These are phyloP conservation scores for Drosophila rellima DNA, from an alignment of 2,888 invertebrate species.

Conservation along the genomic window DNA sequence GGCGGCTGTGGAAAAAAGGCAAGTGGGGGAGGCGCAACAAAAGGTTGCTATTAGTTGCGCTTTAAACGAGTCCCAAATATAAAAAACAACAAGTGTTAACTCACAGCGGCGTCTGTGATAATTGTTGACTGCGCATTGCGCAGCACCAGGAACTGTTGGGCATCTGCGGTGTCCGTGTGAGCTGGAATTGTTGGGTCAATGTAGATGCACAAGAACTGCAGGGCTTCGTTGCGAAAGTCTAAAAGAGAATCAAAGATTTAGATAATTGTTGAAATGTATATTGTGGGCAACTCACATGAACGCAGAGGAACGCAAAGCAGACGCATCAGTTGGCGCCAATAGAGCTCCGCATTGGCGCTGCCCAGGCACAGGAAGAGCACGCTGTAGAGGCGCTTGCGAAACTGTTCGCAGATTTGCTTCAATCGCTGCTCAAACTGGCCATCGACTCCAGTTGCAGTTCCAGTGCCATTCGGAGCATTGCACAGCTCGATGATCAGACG, in stretches of 20 bases:
- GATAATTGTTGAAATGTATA: neutral
- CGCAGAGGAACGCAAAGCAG: conserved; percentile 67
- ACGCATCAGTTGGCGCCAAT: conserved; percentile 83
- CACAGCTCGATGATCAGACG: conserved; percentile 78
- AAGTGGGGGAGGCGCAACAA: conserved; percentile 50
- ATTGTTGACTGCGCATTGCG: conserved; percentile 57
- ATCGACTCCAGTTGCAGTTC: conserved; percentile 22
- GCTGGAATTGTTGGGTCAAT: conserved; percentile 75
- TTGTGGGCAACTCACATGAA: conserved; percentile 63
- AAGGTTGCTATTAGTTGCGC: conserved; percentile 44
- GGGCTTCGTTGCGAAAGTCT: conserved; percentile 81
- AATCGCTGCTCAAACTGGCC: conserved; percentile 81
- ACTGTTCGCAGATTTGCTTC: conserved; percentile 76
- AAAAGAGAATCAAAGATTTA: neutral
- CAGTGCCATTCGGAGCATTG: conserved; percentile 9
- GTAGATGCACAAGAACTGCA: conserved; percentile 75
- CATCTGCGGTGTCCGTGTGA: conserved; percentile 65
- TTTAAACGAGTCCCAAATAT: neutral
- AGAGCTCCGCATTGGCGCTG: conserved; percentile 81
- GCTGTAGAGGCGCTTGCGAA: conserved; percentile 82
- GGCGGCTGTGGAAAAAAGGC: conserved; percentile 42
- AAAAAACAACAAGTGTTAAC: conserved; percentile 7
- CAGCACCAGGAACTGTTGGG: conserved; percentile 77
- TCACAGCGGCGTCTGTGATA: conserved; percentile 43
- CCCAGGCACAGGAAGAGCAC: conserved; percentile 84